phyloP scores from a whole-genome alignment of 2,797 vertebrate species.

The Loriculus beryllinus region DNA sequence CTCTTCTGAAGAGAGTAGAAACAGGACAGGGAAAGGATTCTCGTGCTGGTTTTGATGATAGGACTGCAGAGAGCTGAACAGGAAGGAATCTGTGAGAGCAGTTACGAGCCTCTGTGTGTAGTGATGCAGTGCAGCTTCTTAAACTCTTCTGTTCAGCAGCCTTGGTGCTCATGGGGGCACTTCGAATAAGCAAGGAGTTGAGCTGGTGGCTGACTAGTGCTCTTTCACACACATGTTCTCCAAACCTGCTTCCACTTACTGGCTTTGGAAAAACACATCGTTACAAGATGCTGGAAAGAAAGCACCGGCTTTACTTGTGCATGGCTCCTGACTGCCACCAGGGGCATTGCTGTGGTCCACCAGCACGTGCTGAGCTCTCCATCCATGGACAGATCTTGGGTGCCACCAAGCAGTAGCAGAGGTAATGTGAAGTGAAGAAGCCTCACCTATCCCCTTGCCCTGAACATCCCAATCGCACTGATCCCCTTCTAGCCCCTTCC shows the following conservation, averaged over 20 bases:
- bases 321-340: not conserved
- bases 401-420: not conserved
- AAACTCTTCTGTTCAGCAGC: not conserved
- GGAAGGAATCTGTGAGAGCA: not conserved
- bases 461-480: not conserved
- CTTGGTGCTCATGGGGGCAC: fast-evolving
- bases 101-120: not conserved
- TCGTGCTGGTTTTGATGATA: fast-evolving
- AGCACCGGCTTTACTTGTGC: not conserved
- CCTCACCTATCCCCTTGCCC: not conserved
- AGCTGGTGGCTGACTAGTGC: not conserved
- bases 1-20: not conserved
- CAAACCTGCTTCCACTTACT: not conserved
- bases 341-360: not conserved
- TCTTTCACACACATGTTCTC: not conserved
- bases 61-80: not conserved
- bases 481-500: not conserved
- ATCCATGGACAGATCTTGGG: not conserved
- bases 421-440: not conserved
- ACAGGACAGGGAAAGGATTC: not conserved
- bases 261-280: not conserved
- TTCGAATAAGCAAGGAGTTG: not conserved
- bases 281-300: not conserved
- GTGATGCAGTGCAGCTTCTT: not conserved
- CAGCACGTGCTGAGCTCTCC: not conserved